Conservation (phyloP, 2,113 vertebrate genomes). For the Glaucomys volans region DNA sequence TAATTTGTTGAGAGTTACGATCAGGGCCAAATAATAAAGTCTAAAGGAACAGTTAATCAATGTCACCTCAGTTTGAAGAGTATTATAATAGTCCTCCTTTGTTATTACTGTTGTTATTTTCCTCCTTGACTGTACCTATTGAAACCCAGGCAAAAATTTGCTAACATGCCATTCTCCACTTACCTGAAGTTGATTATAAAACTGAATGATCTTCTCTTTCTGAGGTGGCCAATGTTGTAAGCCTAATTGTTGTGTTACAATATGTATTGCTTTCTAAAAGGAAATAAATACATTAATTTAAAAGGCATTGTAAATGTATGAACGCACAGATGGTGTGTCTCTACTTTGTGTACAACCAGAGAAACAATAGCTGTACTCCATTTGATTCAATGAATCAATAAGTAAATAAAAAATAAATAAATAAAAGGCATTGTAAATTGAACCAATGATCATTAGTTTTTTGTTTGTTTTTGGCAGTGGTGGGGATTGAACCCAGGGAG, state of each 20-base stretch:
- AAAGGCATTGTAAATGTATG: neutral
- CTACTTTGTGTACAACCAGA: too few species aligned
- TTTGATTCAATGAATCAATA: too few species aligned
- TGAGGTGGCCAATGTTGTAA: slow-evolving; percentile 79
- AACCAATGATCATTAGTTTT: neutral
- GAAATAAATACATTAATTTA: slow-evolving; percentile 50
- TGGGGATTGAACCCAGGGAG: neutral
- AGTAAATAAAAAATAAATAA: slow-evolving; percentile 63
- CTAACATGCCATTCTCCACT: neutral
- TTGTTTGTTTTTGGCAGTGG: neutral
- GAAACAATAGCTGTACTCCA: too few species aligned
- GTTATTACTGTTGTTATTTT: neutral
- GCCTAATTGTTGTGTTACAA: slow-evolving; percentile 73
- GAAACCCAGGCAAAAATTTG: neutral
- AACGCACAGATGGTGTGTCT: too few species aligned
- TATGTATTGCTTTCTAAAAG: slow-evolving; percentile 76
- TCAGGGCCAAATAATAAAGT: neutral
- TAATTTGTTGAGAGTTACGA: neutral
- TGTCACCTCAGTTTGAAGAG: neutral
- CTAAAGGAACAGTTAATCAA: neutral
- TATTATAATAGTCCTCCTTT: neutral
- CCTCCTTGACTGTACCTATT: neutral
- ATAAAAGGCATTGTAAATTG: neutral
- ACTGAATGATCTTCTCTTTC: slow-evolving; percentile 81
- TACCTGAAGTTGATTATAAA: slow-evolving; percentile 83